A percentile compares a stretch with the other conserved stretches of the same genome.
phyloP scores from a whole-genome alignment of 2,888 invertebrate genomes.

The Rosalia funebris region DNA sequence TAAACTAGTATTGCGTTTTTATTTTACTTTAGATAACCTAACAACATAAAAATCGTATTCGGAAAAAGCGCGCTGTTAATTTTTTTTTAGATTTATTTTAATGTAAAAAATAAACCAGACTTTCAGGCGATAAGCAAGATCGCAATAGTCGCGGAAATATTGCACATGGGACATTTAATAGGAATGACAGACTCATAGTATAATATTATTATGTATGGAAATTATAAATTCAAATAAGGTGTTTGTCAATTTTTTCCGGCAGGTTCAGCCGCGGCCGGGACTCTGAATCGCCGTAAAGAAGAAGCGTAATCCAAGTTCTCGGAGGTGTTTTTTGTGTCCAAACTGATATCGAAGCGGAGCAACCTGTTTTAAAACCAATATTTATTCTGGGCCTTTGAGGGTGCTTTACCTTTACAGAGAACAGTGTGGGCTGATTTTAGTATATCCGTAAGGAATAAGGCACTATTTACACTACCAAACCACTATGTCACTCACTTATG shows the following conservation, averaged over 20 bases:
- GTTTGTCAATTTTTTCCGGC: background rate
- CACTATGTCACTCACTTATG: slow-evolving; percentile 47
- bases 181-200: background rate
- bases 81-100: too few relatives aligned
- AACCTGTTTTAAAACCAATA: slow-evolving; percentile 35
- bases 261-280: background rate
- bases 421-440: slow-evolving; percentile 28
- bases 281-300: background rate
- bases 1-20: too few relatives aligned
- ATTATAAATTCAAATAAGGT: background rate
- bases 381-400: slow-evolving; percentile 31
- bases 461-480: slow-evolving; percentile 43
- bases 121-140: too few relatives aligned
- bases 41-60: too few relatives aligned
- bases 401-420: slow-evolving; percentile 38
- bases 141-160: too few relatives aligned
- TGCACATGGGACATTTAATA: too few relatives aligned
- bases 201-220: background rate
- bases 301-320: slow-evolving; percentile 8
- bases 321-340: background rate
- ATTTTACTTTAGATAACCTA: too few relatives aligned
- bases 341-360: slow-evolving; percentile 19
- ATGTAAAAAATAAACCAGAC: too few relatives aligned
- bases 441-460: slow-evolving; percentile 44
- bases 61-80: too few relatives aligned